Conservation (phyloP, 1,140 invertebrate genomes). For the Scaptomyza hsui region DNA sequence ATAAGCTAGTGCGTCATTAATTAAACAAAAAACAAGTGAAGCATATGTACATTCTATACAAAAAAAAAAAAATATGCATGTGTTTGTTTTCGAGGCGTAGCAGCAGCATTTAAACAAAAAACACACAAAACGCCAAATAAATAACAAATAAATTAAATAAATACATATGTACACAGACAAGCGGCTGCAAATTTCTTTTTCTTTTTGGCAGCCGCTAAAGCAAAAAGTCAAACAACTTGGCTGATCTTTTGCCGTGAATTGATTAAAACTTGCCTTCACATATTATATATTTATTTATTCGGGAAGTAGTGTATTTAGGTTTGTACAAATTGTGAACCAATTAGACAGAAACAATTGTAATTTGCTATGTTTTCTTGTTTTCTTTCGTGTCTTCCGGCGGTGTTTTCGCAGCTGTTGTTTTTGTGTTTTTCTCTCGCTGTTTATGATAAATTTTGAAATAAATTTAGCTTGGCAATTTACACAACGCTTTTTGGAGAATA, state of each 20-base stretch:
- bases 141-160: slow-evolving; percentile 81
- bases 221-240: slow-evolving; percentile 59
- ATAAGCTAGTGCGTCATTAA: slow-evolving; percentile 71
- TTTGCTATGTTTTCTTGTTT: slow-evolving; percentile 25
- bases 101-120: slow-evolving; percentile 45
- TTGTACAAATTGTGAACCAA: slow-evolving; percentile 44
- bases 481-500: neutral
- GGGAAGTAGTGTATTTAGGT: slow-evolving; percentile 40
- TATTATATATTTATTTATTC: slow-evolving; percentile 43
- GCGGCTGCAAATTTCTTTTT: slow-evolving; percentile 46
- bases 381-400: slow-evolving; percentile 11
- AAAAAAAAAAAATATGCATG: neutral
- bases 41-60: slow-evolving; percentile 31
- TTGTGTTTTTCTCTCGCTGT: slow-evolving; percentile 1
- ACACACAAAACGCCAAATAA: slow-evolving; percentile 66
- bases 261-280: slow-evolving; percentile 76
- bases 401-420: slow-evolving; percentile 49
- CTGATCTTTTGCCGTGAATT: slow-evolving; percentile 60
- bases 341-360: slow-evolving; percentile 67
- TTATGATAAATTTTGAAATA: slow-evolving; percentile 18
- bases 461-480: slow-evolving; percentile 28
- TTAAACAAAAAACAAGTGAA: slow-evolving; percentile 62
- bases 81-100: slow-evolving; percentile 25
- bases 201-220: slow-evolving; percentile 68
- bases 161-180: slow-evolving; percentile 37